phyloP scores from a whole-genome alignment of 2,113 vertebrate genomes.

The Clarias batrachus region DNA sequence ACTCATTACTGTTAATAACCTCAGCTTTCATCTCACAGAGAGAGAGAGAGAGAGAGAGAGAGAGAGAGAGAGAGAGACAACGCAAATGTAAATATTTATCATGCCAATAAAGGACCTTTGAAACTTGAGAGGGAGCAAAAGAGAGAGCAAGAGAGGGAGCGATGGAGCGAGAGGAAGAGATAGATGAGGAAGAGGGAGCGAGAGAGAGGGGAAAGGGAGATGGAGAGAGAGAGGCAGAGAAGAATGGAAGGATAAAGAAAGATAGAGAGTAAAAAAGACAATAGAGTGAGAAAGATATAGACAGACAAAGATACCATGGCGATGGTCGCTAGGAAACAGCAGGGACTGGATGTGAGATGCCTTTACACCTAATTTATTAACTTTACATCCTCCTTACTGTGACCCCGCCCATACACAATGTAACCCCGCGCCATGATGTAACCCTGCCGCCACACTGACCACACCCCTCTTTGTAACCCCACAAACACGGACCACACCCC shows the following conservation, averaged over 20 bases:
- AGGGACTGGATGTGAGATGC: not conserved
- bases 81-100: too few species aligned
- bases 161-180: too few species aligned
- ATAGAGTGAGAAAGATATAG: too few species aligned
- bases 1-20: not conserved
- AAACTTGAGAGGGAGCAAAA: too few species aligned
- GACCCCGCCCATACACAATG: not conserved
- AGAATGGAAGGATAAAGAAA: not conserved
- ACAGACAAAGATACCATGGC: not conserved
- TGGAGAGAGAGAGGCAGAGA: too few species aligned
- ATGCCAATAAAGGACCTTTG: too few species aligned
- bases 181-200: not conserved
- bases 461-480: not conserved
- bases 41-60: not conserved
- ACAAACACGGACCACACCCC: not conserved
- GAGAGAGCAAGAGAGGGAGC: not conserved
- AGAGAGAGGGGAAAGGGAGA: too few species aligned
- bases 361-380: not conserved
- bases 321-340: conserved; percentile 16
- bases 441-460: not conserved
- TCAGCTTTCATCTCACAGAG: not conserved
- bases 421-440: not conserved
- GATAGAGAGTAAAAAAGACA: not conserved
- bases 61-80: not conserved
- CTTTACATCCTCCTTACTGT: not conserved